Evolutionary conservation across 2,113 vertebrate genomes (phyloP).

Genomic region (Osmerus eperlanus): DNA sequence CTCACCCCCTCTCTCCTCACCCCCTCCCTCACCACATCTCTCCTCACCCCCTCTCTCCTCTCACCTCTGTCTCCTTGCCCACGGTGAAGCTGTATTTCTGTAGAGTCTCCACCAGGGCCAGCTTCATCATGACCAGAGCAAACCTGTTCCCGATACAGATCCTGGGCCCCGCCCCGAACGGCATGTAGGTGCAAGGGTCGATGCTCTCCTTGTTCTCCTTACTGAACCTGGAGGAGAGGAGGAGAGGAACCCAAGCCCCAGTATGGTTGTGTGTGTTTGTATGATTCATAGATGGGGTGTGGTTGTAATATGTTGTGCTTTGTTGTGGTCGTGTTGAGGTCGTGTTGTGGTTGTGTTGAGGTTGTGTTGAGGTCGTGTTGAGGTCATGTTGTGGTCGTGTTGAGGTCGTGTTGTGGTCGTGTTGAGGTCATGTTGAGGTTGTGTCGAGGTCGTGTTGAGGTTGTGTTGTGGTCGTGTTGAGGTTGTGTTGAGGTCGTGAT

Average conservation of each 20-base stretch:
- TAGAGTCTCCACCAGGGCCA: slow-evolving; percentile 65
- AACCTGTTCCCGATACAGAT: slow-evolving; percentile 83
- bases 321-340: background rate
- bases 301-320: background rate
- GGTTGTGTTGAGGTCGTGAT: too few species aligned
- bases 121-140: slow-evolving; percentile 72
- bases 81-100: slow-evolving; percentile 74
- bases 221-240: slow-evolving; percentile 66
- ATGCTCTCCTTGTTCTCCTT: slow-evolving; percentile 67
- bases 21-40: too few species aligned
- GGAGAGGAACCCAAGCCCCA: background rate
- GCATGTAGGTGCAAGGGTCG: slow-evolving; percentile 74
- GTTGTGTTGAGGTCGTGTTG: background rate
- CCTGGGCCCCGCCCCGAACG: slow-evolving; percentile 77
- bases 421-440: too few species aligned
- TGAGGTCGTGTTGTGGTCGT: background rate
- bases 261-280: background rate
- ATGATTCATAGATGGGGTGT: background rate
- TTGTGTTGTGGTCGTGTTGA: background rate
- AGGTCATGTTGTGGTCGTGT: background rate
- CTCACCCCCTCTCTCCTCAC: too few species aligned
- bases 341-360: background rate
- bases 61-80: slow-evolving; percentile 77
- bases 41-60: too few species aligned
- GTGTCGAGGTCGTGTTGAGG: background rate